A percentile compares a stretch with the other conserved stretches of the same genome.
phyloP scores from a whole-genome alignment of 2,113 vertebrate species.

The Tetrao urogallus region DNA sequence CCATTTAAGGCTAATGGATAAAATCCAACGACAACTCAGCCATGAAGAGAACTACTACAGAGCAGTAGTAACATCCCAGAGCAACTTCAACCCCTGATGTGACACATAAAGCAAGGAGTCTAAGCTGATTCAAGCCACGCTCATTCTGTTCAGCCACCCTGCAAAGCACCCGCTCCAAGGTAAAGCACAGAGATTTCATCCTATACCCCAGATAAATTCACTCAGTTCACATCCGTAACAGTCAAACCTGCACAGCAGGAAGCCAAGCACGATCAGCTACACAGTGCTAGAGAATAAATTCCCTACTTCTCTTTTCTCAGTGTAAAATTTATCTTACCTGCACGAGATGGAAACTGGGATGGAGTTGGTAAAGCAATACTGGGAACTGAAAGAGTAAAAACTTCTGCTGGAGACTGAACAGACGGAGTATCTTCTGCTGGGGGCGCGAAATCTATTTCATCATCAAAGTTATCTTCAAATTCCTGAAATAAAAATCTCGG shows the following conservation, averaged over 20 bases:
- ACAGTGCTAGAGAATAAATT: neutral
- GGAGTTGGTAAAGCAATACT: constrained; percentile 88
- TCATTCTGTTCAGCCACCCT: neutral
- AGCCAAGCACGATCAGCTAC: neutral
- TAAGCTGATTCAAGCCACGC: neutral
- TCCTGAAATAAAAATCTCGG: constrained; percentile 79
- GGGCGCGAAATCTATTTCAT: constrained; percentile 97
- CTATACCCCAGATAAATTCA: neutral
- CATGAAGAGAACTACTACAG: neutral
- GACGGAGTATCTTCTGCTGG: constrained; percentile 98
- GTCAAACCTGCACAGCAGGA: neutral
- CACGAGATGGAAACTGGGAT: constrained; percentile 86
- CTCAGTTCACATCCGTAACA: neutral
- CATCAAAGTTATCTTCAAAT: constrained; percentile 98
- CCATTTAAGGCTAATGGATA: neutral
- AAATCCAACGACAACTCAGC: neutral
- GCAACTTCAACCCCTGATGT: neutral
- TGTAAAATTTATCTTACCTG: constrained; percentile 78
- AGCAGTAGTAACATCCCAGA: neutral
- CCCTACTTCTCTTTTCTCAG: neutral
- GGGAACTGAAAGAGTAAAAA: constrained; percentile 94
- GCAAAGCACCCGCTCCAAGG: rapidly evolving
- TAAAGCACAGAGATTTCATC: neutral
- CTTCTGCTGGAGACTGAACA: constrained; percentile 93
- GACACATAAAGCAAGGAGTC: neutral